Percentiles rank a stretch among this genome's conserved stretches.
phyloP scores from a whole-genome alignment of 2,113 vertebrate genomes.

The Crypturellus undulatus region DNA sequence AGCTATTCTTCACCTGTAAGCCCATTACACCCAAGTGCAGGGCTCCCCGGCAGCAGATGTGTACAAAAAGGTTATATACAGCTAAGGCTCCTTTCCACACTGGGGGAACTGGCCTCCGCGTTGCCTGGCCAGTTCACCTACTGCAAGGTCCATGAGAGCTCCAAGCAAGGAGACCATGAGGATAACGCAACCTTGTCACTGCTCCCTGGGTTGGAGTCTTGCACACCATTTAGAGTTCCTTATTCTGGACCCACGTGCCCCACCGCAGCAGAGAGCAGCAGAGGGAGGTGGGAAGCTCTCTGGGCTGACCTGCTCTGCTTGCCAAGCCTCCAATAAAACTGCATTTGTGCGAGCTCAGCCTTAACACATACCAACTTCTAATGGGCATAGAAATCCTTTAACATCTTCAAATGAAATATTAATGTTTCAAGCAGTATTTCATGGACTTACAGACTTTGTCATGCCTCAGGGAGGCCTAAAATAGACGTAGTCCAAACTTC shows the following conservation, averaged over 20 bases:
- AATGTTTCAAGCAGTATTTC: neutral
- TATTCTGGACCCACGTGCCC: neutral
- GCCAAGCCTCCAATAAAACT: neutral
- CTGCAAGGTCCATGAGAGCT: neutral
- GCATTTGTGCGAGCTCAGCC: neutral
- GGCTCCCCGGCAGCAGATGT: neutral
- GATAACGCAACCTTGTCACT: fast-evolving
- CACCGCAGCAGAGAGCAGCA: fast-evolving
- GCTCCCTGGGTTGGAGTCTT: neutral
- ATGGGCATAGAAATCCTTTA: fast-evolving
- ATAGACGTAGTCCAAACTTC: neutral
- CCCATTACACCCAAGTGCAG: fast-evolving
- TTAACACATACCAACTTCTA: neutral
- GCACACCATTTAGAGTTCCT: neutral
- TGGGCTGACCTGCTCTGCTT: neutral
- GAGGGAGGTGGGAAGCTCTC: neutral
- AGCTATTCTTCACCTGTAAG: neutral
- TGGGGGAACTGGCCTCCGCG: neutral
- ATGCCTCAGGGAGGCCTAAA: neutral
- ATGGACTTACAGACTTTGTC: neutral
- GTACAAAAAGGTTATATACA: neutral
- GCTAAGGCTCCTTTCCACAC: neutral
- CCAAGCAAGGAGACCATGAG: fast-evolving
- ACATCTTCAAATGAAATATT: neutral
- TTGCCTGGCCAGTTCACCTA: neutral